Conservation (phyloP, 2,797 vertebrate genomes). For the Parambassis ranga region DNA sequence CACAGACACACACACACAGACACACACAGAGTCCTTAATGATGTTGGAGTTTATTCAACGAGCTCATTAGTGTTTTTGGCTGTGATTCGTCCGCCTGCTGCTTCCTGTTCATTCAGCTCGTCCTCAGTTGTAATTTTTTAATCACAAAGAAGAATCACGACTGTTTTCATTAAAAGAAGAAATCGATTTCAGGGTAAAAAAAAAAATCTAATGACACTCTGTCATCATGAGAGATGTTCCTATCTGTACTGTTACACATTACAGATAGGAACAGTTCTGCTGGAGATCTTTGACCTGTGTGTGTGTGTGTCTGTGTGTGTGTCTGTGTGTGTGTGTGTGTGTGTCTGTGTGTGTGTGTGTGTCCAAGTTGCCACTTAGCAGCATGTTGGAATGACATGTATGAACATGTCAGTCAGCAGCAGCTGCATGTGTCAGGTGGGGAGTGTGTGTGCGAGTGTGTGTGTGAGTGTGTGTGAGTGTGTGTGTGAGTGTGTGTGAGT, state of each 20-base stretch:
- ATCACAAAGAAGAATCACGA: not conserved
- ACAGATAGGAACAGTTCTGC: no score
- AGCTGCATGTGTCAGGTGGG: conserved; percentile 73
- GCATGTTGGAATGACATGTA: conserved; percentile 74
- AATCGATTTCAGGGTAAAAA: conserved; percentile 8
- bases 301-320: not conserved
- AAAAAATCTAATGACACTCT: no score
- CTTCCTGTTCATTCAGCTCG: conserved; percentile 27
- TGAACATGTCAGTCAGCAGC: conserved; percentile 65
- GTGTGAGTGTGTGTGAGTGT: not conserved
- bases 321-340: not conserved
- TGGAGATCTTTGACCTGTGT: no score
- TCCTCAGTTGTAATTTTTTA: conserved; percentile 26
- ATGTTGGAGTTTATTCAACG: conserved; percentile 37
- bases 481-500: not conserved
- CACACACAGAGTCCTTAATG: conserved; percentile 21
- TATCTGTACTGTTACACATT: no score
- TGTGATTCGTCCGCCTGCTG: conserved; percentile 23
- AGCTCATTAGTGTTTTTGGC: conserved; percentile 33
- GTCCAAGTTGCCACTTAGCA: conserved; percentile 53
- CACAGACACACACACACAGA: not conserved
- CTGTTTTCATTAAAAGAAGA: conserved; percentile 19
- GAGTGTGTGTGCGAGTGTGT: conserved; percentile 43
- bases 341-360: conserved; percentile 4
- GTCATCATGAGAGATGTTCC: no score